phyloP scores from a whole-genome alignment of 2,797 vertebrate species.

The Eulemur rubriventer region DNA sequence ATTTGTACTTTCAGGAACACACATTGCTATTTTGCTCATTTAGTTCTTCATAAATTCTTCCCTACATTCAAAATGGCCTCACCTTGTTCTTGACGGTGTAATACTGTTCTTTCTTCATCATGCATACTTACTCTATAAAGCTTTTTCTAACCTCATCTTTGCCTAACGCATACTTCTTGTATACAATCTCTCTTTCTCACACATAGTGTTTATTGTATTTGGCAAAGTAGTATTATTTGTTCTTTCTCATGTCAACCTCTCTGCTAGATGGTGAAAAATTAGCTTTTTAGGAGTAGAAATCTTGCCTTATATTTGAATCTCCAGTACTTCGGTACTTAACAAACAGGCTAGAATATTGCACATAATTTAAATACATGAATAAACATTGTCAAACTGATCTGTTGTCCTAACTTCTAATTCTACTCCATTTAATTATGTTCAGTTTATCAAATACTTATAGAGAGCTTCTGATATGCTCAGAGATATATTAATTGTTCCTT shows the following conservation, averaged over 20 bases:
- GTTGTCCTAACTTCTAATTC: background rate
- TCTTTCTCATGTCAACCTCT: background rate
- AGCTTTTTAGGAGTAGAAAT: background rate
- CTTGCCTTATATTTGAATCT: background rate
- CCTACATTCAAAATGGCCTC: background rate
- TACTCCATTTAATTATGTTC: background rate
- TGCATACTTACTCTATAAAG: background rate
- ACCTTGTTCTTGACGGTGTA: background rate
- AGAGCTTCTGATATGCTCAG: background rate
- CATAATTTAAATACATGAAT: background rate
- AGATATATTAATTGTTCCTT: background rate
- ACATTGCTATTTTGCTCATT: background rate
- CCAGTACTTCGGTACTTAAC: background rate
- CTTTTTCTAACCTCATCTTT: background rate
- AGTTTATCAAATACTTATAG: background rate
- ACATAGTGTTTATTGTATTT: background rate
- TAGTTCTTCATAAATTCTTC: background rate
- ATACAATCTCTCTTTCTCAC: background rate
- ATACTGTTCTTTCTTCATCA: background rate
- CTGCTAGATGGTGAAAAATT: background rate
- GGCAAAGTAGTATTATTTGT: background rate
- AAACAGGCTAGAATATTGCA: background rate
- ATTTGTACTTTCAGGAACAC: background rate
- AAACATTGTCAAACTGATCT: background rate
- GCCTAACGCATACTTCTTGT: background rate